Evolutionary conservation across 2,113 vertebrate species (phyloP).

Genomic region (Nycticebus coucang): DNA sequence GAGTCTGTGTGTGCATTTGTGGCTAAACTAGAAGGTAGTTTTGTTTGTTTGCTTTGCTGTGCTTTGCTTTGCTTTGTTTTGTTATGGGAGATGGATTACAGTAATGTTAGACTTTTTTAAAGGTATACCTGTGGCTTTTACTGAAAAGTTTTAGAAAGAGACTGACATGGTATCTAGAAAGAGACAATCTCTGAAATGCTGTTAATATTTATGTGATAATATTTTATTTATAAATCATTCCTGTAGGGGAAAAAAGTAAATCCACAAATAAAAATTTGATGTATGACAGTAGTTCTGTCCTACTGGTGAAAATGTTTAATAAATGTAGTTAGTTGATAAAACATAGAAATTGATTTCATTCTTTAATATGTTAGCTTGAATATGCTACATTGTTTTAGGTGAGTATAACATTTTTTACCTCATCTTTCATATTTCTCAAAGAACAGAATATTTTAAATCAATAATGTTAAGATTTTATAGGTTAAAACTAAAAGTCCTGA

Average conservation of each 20-base stretch:
- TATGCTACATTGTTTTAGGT: neutral
- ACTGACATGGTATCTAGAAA: neutral
- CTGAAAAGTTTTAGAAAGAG: neutral
- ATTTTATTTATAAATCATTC: neutral
- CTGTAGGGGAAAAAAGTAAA: neutral
- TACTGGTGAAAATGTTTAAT: neutral
- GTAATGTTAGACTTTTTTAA: neutral
- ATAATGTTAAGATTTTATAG: neutral
- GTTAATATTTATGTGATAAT: neutral
- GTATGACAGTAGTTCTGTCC: neutral
- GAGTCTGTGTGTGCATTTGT: neutral
- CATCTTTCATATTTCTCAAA: neutral
- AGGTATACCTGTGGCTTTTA: neutral
- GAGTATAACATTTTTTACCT: neutral
- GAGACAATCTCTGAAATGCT: neutral
- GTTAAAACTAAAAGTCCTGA: neutral
- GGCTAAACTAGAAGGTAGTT: neutral
- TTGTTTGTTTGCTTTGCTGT: neutral
- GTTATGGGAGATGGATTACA: neutral
- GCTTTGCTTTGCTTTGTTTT: too few relatives aligned
- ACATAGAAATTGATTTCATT: neutral
- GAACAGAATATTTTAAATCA: neutral
- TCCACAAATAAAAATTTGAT: neutral
- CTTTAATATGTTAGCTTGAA: neutral
- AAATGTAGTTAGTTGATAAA: neutral